Evolutionary conservation across 2,113 vertebrate genomes (phyloP).

Genomic region (Cyphomyrus plagiostoma): DNA sequence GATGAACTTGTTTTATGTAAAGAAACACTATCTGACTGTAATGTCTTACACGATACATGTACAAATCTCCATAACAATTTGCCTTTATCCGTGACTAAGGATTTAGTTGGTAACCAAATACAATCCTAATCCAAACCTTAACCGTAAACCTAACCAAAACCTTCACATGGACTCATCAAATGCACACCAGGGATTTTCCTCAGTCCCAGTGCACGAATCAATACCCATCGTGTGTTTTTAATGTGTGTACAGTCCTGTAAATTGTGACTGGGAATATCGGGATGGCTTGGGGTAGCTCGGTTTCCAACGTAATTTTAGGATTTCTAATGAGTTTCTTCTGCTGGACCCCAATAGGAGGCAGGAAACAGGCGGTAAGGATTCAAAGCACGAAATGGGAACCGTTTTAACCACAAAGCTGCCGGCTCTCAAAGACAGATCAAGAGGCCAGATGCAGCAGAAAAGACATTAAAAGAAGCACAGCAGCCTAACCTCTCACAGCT

Average conservation of each 20-base stretch:
- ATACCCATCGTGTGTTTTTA: not conserved
- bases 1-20: not conserved
- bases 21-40: not conserved
- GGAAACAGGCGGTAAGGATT: not conserved
- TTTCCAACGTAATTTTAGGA: conserved; percentile 38
- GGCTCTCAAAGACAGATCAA: not conserved
- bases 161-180: not conserved
- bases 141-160: not conserved
- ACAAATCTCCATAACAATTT: not conserved
- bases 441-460: not conserved
- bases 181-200: not conserved
- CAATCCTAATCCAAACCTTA: not conserved
- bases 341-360: conserved; percentile 12
- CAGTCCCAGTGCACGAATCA: not conserved
- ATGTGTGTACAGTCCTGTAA: not conserved
- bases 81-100: not conserved
- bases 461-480: not conserved
- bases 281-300: conserved; percentile 14
- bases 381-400: conserved; percentile 21
- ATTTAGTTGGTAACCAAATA: not conserved
- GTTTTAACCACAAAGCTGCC: conserved; percentile 1
- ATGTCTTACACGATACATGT: not conserved
- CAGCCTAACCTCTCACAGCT: not conserved
- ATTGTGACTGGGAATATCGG: not conserved
- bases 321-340: conserved; percentile 35